phyloP scores from a whole-genome alignment of 2,113 vertebrate species.

The Grammomys dolichurus region DNA sequence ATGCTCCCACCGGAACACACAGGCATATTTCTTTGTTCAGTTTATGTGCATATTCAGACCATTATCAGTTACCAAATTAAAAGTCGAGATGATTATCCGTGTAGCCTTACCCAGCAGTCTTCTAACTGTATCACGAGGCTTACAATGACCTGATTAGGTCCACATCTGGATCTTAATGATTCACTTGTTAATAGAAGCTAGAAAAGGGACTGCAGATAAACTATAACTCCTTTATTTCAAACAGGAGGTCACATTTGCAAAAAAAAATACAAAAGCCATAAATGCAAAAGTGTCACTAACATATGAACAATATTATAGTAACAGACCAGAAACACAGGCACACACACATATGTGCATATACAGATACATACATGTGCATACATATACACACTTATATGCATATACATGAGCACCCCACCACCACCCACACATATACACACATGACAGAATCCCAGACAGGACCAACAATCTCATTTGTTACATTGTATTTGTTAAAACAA shows the following conservation, averaged over 20 bases:
- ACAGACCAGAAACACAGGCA: background rate
- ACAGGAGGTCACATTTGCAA: background rate
- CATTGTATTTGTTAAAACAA: slow-evolving; percentile 90
- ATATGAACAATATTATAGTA: slow-evolving; percentile 7
- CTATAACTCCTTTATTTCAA: background rate
- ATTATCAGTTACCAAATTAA: background rate
- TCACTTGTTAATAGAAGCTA: background rate
- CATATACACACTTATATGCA: no score
- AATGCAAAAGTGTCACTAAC: background rate
- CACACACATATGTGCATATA: background rate
- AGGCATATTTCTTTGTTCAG: fast-evolving
- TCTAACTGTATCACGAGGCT: background rate
- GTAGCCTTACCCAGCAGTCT: background rate
- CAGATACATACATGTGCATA: no score
- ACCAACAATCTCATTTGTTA: slow-evolving; percentile 82
- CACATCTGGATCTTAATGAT: background rate
- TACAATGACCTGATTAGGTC: background rate
- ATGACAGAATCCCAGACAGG: slow-evolving; percentile 81
- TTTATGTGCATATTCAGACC: background rate
- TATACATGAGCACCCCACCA: background rate
- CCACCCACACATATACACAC: slow-evolving; percentile 17
- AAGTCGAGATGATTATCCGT: fast-evolving
- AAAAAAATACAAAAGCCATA: background rate
- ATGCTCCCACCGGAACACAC: background rate
- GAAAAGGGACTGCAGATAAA: background rate